Percentiles rank a stretch among this genome's conserved stretches.
Conservation (phyloP, 2,797 vertebrate species). For the Odontamblyopus lacepedii region DNA sequence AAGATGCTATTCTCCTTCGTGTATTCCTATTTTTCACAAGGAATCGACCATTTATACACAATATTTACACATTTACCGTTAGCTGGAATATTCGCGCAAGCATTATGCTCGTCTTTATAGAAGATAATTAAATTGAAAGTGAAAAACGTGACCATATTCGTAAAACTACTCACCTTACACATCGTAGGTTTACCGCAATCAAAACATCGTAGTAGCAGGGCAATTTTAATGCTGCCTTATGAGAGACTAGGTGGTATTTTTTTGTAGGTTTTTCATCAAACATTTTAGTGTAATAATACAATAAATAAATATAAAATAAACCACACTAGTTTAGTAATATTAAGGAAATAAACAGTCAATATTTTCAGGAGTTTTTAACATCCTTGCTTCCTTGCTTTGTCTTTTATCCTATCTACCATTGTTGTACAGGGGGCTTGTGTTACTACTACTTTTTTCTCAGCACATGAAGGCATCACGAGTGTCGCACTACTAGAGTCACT, state of each 20-base stretch:
- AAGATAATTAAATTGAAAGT: background rate
- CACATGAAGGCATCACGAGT: constrained; percentile 10
- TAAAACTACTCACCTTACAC: constrained; percentile 50
- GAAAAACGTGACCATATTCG: constrained; percentile 8
- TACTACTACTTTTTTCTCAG: constrained; percentile 5
- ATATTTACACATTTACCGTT: background rate
- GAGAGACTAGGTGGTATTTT: accelerated
- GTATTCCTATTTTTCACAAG: background rate
- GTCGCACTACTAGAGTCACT: constrained; percentile 33
- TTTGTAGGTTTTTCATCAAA: background rate
- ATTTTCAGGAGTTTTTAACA: background rate
- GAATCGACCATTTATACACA: background rate
- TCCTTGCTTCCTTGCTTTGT: background rate
- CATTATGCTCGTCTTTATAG: background rate
- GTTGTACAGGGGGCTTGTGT: background rate
- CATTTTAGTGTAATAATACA: background rate
- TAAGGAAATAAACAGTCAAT: background rate
- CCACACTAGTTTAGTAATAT: background rate
- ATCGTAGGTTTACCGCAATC: constrained; percentile 50
- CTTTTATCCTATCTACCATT: background rate
- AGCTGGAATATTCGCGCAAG: background rate
- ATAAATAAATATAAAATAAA: background rate
- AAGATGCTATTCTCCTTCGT: background rate
- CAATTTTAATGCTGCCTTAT: constrained; percentile 49
- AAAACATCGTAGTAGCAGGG: constrained; percentile 45